Percentiles rank a stretch among this genome's conserved stretches.
phyloP scores from a whole-genome alignment of 2,888 invertebrate genomes.

The Eupithecia exiguata region DNA sequence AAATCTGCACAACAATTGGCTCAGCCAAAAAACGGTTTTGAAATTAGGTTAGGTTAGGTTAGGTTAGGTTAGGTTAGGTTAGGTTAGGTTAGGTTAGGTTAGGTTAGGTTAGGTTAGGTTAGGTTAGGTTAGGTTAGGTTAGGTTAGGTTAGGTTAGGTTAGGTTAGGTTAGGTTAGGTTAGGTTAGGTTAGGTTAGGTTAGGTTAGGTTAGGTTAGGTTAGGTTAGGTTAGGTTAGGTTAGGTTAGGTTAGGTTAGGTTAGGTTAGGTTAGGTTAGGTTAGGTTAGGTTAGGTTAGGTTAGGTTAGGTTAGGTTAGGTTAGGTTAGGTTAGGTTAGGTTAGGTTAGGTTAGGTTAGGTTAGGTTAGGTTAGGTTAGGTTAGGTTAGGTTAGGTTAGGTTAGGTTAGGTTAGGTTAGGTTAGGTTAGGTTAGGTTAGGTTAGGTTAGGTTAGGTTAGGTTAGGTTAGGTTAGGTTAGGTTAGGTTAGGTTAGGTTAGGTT shows the following conservation, averaged over 20 bases:
- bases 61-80: constrained; percentile 33
- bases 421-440: too few species aligned
- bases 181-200: constrained; percentile 28
- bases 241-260: constrained; percentile 45
- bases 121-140: constrained; percentile 30
- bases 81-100: constrained; percentile 38
- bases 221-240: constrained; percentile 8
- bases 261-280: constrained; percentile 50
- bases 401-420: too few species aligned
- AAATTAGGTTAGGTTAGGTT: constrained; percentile 25
- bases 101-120: constrained; percentile 36
- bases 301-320: constrained; percentile 46
- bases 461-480: too few species aligned
- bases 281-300: constrained; percentile 52
- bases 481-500: too few species aligned
- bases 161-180: constrained; percentile 49
- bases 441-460: too few species aligned
- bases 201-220: constrained; percentile 10
- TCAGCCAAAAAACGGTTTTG: not conserved
- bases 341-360: constrained; percentile 38
- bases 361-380: too few species aligned
- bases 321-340: constrained; percentile 45
- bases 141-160: constrained; percentile 35
- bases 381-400: too few species aligned
- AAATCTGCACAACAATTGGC: not conserved